phyloP scores from a whole-genome alignment of 2,113 vertebrate genomes.

The Pipra filicauda region DNA sequence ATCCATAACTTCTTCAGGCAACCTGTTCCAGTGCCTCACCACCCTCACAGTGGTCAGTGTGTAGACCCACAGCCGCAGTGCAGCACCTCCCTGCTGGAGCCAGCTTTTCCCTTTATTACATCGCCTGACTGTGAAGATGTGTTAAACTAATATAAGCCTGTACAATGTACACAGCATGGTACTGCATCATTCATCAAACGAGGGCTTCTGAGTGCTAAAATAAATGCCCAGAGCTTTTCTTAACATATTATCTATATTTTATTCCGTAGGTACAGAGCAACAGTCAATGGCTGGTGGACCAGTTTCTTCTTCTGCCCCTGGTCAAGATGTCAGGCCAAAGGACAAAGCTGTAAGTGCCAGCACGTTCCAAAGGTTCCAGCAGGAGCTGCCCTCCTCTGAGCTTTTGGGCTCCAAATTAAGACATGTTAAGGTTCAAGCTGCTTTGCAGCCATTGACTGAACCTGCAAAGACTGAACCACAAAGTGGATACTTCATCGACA shows the following conservation, averaged over 20 bases:
- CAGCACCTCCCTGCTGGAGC: neutral
- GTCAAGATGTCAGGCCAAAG: conserved; percentile 88
- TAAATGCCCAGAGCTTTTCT: neutral
- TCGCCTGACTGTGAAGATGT: neutral
- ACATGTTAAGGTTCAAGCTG: conserved; percentile 46
- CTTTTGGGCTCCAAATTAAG: conserved; percentile 37
- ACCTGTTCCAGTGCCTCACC: neutral
- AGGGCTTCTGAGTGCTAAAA: neutral
- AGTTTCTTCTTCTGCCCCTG: conserved; percentile 62
- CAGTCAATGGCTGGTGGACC: conserved; percentile 38
- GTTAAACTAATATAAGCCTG: neutral
- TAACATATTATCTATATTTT: neutral
- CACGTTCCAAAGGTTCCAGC: conserved; percentile 62
- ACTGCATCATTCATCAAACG: rapidly evolving
- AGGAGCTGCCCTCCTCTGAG: conserved; percentile 64
- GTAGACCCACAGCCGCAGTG: neutral
- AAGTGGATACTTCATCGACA: conserved; percentile 60
- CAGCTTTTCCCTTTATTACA: neutral
- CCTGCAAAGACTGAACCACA: conserved; percentile 67
- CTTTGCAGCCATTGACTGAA: conserved; percentile 56
- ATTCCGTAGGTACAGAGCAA: conserved; percentile 70
- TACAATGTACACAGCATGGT: rapidly evolving
- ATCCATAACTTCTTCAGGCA: neutral
- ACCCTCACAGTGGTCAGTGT: neutral
- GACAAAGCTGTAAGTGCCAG: conserved; percentile 68